These are phyloP conservation scores for Oncorhynchus kisutch DNA, from an alignment of 2,113 vertebrate genomes.

Conservation along the genomic window DNA sequence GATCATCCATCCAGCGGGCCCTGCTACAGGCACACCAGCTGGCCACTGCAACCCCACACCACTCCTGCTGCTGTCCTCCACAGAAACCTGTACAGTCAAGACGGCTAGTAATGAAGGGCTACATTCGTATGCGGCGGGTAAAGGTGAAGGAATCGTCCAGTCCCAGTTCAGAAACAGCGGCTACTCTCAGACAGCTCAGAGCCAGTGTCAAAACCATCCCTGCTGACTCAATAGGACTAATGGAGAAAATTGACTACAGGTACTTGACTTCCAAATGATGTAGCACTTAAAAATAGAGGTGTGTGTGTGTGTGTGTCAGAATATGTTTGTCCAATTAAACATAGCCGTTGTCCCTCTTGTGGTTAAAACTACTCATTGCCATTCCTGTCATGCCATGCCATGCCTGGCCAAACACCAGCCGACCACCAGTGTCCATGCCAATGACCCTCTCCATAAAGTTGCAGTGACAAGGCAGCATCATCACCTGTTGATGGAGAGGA, in stretches of 20 bases:
- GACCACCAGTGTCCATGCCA: background rate
- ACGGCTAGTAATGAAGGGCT: background rate
- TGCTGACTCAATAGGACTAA: no score
- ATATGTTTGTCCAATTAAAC: background rate
- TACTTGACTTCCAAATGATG: no score
- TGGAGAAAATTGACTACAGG: no score
- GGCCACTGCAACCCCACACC: background rate
- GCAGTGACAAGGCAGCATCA: background rate
- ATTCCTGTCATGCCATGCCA: constrained; percentile 10
- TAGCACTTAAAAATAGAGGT: background rate
- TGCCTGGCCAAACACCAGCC: constrained; percentile 26
- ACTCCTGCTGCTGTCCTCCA: background rate
- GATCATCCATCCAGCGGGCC: background rate
- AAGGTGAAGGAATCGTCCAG: no score
- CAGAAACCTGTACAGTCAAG: background rate
- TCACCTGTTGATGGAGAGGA: background rate
- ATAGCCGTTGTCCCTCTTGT: constrained; percentile 25
- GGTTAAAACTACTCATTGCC: constrained; percentile 14
- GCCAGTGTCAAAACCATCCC: no score
- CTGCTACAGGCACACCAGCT: background rate
- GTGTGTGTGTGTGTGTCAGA: background rate
- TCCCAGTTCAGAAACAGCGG: no score
- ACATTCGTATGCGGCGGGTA: no score
- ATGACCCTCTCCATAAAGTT: background rate
- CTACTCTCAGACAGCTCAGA: no score